Evolutionary conservation across 1,140 invertebrate genomes (phyloP).

Genomic region (Drosophila dunni): DNA sequence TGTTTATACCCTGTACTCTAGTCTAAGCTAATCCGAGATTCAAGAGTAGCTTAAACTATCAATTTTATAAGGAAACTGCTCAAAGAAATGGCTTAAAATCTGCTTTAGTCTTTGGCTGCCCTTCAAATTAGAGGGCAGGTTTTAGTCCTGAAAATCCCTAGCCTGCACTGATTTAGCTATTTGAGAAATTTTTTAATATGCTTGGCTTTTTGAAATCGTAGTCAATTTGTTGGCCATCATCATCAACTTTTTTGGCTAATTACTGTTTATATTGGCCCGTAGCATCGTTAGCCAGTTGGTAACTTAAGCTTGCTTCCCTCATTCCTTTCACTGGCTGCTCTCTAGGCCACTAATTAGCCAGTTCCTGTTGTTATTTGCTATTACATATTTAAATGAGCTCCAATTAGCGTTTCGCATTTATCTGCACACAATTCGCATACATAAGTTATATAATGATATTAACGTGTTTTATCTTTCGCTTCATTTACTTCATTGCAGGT

Average conservation of each 20-base stretch:
- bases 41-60: not conserved
- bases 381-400: conserved; percentile 60
- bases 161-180: not conserved
- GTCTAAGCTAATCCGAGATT: no score
- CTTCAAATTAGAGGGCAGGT: not conserved
- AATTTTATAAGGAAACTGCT: not conserved
- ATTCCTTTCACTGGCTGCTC: not conserved
- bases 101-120: no score
- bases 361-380: conserved; percentile 21
- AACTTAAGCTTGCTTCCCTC: conserved; percentile 41
- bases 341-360: conserved; percentile 18
- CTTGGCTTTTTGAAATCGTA: conserved; percentile 15
- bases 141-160: not conserved
- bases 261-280: conserved; percentile 60
- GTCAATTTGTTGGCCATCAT: conserved; percentile 42
- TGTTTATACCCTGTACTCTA: conserved; percentile 23
- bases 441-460: conserved; percentile 43
- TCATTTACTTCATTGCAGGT: conserved; percentile 68
- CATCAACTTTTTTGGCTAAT: conserved; percentile 52
- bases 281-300: conserved; percentile 30
- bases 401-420: conserved; percentile 59
- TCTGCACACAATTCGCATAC: conserved; percentile 29
- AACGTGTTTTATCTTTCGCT: conserved; percentile 47
- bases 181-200: conserved; percentile 31
- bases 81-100: no score